These are phyloP conservation scores for Orthosia incerta DNA, from an alignment of 2,888 invertebrate genomes.

Conservation along the genomic window DNA sequence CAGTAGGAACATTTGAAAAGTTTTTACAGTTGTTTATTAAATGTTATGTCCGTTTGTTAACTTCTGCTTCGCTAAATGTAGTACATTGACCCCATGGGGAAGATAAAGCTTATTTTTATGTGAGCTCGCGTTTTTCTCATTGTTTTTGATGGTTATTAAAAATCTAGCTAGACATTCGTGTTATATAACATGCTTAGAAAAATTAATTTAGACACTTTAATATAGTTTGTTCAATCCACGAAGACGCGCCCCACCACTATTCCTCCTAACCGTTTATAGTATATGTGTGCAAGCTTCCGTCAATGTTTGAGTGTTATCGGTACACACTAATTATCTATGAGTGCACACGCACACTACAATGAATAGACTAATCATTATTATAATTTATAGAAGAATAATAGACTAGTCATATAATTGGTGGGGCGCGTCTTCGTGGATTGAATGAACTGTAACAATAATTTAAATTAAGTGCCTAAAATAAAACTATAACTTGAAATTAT, in stretches of 20 bases:
- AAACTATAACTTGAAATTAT: too few relatives aligned
- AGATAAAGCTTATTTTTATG: constrained; percentile 29
- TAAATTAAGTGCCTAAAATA: background rate
- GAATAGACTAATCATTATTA: too few relatives aligned
- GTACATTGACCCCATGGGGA: constrained; percentile 37
- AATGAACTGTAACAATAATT: background rate
- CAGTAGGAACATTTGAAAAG: constrained; percentile 44
- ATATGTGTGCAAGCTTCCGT: too few relatives aligned
- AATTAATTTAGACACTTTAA: background rate
- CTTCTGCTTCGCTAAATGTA: constrained; percentile 42
- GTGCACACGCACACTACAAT: too few relatives aligned
- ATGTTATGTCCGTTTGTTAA: constrained; percentile 52
- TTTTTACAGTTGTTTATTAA: constrained; percentile 63
- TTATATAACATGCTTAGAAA: background rate
- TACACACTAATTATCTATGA: too few relatives aligned
- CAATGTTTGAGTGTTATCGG: too few relatives aligned
- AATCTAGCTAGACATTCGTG: background rate
- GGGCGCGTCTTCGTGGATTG: too few relatives aligned
- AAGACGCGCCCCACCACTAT: too few relatives aligned
- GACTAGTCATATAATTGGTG: too few relatives aligned
- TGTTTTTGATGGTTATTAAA: background rate
- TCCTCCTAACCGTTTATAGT: too few relatives aligned
- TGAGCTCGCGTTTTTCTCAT: constrained; percentile 9
- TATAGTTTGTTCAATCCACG: too few relatives aligned
- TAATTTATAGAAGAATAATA: too few relatives aligned